Evolutionary conservation across 2,797 vertebrate species (phyloP).

Genomic region (Linurgus olivaceus): DNA sequence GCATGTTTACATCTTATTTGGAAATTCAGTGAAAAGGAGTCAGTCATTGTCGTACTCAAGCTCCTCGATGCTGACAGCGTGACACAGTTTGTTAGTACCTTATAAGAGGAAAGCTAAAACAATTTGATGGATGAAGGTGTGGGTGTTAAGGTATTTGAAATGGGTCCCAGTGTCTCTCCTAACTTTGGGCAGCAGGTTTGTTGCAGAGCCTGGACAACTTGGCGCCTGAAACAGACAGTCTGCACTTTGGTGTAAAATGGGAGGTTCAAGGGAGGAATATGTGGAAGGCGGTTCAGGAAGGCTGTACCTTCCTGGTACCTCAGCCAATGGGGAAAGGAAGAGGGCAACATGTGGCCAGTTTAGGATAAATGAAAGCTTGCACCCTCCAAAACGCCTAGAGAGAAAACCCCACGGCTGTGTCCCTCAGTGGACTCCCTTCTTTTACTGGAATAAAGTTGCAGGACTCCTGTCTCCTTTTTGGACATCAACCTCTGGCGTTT

Average conservation of each 20-base stretch:
- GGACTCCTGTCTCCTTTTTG: neutral
- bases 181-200: neutral
- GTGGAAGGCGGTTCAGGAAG: accelerated
- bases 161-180: neutral
- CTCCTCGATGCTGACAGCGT: neutral
- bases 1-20: neutral
- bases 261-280: no score
- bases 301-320: neutral
- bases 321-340: neutral
- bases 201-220: neutral
- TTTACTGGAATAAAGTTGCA: no score
- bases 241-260: no score
- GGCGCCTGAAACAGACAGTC: neutral
- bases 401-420: neutral
- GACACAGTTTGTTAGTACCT: neutral
- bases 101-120: neutral
- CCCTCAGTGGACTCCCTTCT: neutral
- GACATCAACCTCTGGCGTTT: neutral
- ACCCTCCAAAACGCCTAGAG: neutral
- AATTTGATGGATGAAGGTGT: neutral
- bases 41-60: neutral
- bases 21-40: neutral
- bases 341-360: no score
- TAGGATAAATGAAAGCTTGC: neutral
- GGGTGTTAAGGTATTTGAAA: no score